phyloP scores from a whole-genome alignment of 2,797 vertebrate genomes.

The Melanotaenia boesemani region DNA sequence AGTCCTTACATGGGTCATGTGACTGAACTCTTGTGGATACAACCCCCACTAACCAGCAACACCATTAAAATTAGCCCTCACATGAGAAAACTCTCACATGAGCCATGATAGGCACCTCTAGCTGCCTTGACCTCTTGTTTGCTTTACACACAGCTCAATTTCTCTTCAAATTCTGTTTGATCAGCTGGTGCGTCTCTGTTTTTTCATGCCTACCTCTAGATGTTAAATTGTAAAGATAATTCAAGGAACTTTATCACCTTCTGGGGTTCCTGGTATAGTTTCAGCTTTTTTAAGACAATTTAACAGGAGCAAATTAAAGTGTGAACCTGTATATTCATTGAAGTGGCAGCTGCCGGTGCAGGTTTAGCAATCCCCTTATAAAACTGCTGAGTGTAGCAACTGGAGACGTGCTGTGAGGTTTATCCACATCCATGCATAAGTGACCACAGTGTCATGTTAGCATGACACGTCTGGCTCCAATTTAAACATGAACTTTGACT shows the following conservation, averaged over 20 bases:
- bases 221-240: neutral
- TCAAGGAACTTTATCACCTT: neutral
- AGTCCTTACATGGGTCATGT: slow-evolving; percentile 36
- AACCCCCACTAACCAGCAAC: slow-evolving; percentile 9
- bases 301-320: slow-evolving; percentile 2
- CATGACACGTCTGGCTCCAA: slow-evolving; percentile 62
- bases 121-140: slow-evolving; percentile 50
- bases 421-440: slow-evolving; percentile 63
- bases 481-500: slow-evolving; percentile 67
- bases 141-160: slow-evolving; percentile 27
- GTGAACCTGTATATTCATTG: slow-evolving; percentile 39
- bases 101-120: slow-evolving; percentile 5
- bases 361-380: slow-evolving; percentile 67
- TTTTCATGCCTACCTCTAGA: neutral
- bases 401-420: slow-evolving; percentile 53
- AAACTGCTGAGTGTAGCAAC: slow-evolving; percentile 71
- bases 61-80: slow-evolving; percentile 24
- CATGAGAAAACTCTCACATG: slow-evolving; percentile 62
- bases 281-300: neutral
- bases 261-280: neutral
- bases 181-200: slow-evolving; percentile 25
- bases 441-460: slow-evolving; percentile 66
- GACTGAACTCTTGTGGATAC: slow-evolving; percentile 1
- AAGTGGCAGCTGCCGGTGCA: slow-evolving; percentile 54
- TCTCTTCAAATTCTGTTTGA: slow-evolving; percentile 46